These are phyloP conservation scores for Oscheius sp. DNA, from an alignment of 2,888 invertebrate species.

Conservation along the genomic window DNA sequence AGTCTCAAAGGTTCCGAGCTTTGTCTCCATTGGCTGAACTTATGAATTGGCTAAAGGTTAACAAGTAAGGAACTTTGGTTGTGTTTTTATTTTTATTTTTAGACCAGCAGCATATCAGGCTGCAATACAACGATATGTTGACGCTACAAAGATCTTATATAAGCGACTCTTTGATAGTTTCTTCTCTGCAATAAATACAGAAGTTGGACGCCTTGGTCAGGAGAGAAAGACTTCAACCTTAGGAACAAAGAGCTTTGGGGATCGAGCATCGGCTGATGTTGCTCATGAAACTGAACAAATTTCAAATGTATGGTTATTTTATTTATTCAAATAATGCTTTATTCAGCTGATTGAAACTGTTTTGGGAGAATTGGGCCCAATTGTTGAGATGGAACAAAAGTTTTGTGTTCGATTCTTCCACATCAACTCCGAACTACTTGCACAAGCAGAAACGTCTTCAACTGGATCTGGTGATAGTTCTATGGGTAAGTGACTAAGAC, in stretches of 20 bases:
- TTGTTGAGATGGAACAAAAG: constrained; percentile 91
- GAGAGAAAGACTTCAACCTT: background rate
- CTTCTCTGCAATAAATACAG: constrained; percentile 42
- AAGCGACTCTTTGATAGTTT: constrained; percentile 59
- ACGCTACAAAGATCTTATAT: constrained; percentile 58
- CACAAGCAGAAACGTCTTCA: constrained; percentile 59
- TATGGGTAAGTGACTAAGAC: constrained; percentile 29
- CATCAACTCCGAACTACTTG: constrained; percentile 75
- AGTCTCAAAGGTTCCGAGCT: constrained; percentile 84
- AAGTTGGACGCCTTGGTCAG: constrained; percentile 35
- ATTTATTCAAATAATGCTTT: background rate
- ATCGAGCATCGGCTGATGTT: background rate
- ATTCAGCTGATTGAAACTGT: constrained; percentile 81
- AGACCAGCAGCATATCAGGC: constrained; percentile 72
- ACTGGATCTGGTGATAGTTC: constrained; percentile 57
- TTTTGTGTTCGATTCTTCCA: constrained; percentile 93
- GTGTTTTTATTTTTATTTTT: constrained; percentile 71
- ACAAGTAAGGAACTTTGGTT: constrained; percentile 21
- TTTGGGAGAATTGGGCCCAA: constrained; percentile 85
- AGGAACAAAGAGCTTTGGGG: background rate
- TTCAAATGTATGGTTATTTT: background rate
- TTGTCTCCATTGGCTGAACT: constrained; percentile 76
- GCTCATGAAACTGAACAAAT: constrained; percentile 7
- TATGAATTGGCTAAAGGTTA: constrained; percentile 58
- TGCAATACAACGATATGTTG: constrained; percentile 60